Percentiles rank a stretch among this genome's conserved stretches.
Evolutionary conservation across 1,140 invertebrate genomes (phyloP).

Genomic region (Camponotus floridanus): DNA sequence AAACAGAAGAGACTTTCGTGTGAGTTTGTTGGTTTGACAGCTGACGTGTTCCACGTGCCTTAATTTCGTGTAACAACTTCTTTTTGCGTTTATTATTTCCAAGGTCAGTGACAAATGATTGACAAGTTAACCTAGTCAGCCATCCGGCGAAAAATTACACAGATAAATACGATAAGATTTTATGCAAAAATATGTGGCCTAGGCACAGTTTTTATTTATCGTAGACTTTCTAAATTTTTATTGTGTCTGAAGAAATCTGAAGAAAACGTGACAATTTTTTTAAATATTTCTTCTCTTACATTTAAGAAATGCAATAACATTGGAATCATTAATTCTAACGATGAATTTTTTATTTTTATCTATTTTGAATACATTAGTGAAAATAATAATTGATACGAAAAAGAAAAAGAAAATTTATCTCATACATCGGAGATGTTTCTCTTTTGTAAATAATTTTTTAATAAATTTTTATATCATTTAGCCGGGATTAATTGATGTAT

Average conservation of each 20-base stretch:
- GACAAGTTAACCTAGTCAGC: neutral
- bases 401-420: neutral
- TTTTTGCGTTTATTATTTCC: constrained; percentile 34
- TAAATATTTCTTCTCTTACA: neutral
- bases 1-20: constrained; percentile 37
- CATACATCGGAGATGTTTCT: neutral
- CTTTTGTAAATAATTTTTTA: neutral
- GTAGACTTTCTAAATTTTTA: neutral
- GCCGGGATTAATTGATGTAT: constrained; percentile 1
- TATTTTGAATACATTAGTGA: neutral
- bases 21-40: constrained; percentile 22
- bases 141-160: neutral
- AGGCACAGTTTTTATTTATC: constrained; percentile 76
- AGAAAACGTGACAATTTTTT: neutral
- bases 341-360: neutral
- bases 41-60: constrained; percentile 37
- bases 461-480: neutral
- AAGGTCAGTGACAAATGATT: constrained; percentile 32
- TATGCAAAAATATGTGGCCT: constrained; percentile 77
- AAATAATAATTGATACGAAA: neutral
- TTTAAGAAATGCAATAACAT: neutral
- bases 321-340: neutral
- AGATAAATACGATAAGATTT: neutral
- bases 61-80: constrained; percentile 37
- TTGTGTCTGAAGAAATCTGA: neutral